Evolutionary conservation across 2,888 invertebrate species (phyloP), one percentile per base, ranked within the genome.

Genomic region (Leistus spinibarbis): DNA sequence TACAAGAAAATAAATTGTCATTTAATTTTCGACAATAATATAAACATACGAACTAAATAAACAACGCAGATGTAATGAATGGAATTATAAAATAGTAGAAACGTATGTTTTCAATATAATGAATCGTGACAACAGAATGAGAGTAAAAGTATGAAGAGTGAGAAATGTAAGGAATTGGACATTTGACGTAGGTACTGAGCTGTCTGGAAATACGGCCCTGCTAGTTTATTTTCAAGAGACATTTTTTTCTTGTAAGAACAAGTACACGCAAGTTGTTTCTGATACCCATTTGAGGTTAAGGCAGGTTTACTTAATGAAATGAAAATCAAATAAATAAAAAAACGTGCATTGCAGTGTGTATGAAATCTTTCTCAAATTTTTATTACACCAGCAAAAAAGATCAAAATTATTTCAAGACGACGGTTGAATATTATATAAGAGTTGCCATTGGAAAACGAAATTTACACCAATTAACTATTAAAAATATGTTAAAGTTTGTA

Each of bases 251-350:
- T 73, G 60, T 64, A 67, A 73, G 73, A 73, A 73, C 73, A 67
- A 73, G 73, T 67, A 73, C 65, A 62, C 20, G 73, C 67, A 73
- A 72, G 73, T 73, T 67, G 73, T 73, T 73, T 72, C 73, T 67
- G 60, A 73, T 73, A 57, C 60, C 73, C 73, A 73, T 73, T 73
- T 73, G 73, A 73, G 67, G 67, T 67, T 67, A 67, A 27, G 73
- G 73, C 73, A 66, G 60, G 73, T 73, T 73, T 67, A 67, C 22
- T 71, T 71, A 63, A 60, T 73, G 67, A 73, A 73, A 73, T 67
- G 73, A 73, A 73, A 73, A 73, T 67, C 65, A 40, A 73, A 73
- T 60, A 71, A 71, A 40, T 1, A 40, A 68, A 71, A 71, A 57
- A 71, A 19, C 24, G 64, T 54, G 64, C 54, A 64, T 71, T 71